phyloP scores from a whole-genome alignment of 2,113 vertebrate species.

The Heterochromis multidens region DNA sequence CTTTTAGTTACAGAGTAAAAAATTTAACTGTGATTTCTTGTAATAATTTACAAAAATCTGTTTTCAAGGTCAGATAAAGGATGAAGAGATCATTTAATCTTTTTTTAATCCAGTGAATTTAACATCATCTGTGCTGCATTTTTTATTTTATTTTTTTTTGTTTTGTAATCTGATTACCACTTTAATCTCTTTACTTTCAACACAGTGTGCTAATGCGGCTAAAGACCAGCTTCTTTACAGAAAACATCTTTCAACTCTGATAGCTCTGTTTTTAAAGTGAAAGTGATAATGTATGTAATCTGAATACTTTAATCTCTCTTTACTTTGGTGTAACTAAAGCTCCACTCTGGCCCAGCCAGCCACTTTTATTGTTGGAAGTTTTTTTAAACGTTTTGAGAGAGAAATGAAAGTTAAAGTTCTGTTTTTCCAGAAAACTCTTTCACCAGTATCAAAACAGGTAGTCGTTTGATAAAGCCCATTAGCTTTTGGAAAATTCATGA shows the following conservation, averaged over 20 bases:
- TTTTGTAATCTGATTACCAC: neutral
- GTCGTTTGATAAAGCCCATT: neutral
- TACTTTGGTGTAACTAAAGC: neutral
- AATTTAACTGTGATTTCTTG: neutral
- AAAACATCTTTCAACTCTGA: neutral
- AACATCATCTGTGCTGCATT: neutral
- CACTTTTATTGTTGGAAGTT: neutral
- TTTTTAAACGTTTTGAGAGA: neutral
- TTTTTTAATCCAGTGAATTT: neutral
- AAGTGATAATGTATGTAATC: neutral
- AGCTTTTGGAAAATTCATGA: neutral
- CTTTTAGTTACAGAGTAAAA: neutral
- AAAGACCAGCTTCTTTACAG: neutral
- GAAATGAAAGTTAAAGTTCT: neutral
- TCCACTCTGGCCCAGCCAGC: neutral
- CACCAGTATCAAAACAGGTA: neutral
- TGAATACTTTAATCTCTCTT: neutral
- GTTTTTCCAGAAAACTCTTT: neutral
- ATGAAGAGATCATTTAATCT: neutral
- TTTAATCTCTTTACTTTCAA: neutral
- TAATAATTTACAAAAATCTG: neutral
- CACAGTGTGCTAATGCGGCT: neutral
- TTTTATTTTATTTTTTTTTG: neutral
- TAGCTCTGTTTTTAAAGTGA: neutral
- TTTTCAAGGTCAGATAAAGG: neutral